Percentiles rank a stretch among this genome's conserved stretches.
Conservation (phyloP, 2,888 invertebrate genomes). For the Augochlorella aurata region DNA sequence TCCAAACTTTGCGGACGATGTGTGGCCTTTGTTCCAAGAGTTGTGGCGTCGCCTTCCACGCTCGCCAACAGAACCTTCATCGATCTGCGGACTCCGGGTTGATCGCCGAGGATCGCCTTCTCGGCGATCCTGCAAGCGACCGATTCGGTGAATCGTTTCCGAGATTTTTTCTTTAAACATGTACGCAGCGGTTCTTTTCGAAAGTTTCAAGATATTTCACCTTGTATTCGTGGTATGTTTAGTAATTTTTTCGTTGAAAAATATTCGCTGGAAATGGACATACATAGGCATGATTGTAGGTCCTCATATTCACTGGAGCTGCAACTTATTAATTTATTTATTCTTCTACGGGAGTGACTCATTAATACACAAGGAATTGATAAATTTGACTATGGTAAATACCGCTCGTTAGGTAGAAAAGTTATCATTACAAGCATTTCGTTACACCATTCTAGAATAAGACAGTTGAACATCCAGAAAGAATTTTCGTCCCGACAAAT, state of each 20-base stretch:
- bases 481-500: too few species aligned
- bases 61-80: slow-evolving; percentile 10
- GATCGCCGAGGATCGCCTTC: background rate
- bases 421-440: too few species aligned
- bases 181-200: background rate
- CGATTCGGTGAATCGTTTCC: background rate
- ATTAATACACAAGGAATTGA: too few species aligned
- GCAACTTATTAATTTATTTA: too few species aligned
- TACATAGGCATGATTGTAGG: too few species aligned
- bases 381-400: too few species aligned
- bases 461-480: too few species aligned
- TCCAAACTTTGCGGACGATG: slow-evolving; percentile 11
- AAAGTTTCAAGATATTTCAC: background rate
- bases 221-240: background rate
- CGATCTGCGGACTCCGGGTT: background rate
- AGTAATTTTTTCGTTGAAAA: background rate
- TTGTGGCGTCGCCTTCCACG: slow-evolving; percentile 11
- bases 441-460: too few species aligned
- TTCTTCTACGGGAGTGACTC: too few species aligned
- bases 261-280: background rate
- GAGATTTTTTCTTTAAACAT: background rate
- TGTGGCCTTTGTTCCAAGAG: slow-evolving; percentile 7
- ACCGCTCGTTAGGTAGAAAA: too few species aligned
- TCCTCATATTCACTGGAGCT: too few species aligned
- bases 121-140: background rate